Evolutionary conservation across 2,888 invertebrate genomes (phyloP).

Genomic region (Eupithecia exiguata): DNA sequence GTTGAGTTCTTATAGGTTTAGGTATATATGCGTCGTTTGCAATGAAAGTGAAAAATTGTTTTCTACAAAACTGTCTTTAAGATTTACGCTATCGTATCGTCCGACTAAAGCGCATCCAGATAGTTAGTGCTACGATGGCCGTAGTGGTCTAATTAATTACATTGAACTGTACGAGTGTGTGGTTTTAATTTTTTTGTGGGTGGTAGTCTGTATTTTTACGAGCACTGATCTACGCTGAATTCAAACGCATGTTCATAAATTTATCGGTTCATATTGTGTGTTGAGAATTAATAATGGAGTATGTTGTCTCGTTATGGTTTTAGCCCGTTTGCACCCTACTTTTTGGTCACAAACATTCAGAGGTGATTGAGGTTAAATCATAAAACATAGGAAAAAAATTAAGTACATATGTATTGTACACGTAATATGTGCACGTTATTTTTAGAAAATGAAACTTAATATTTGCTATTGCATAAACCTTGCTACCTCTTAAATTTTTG

Average conservation of each 20-base stretch:
- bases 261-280: too few species aligned
- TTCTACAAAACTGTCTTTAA: background rate
- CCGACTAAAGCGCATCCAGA: background rate
- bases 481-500: too few species aligned
- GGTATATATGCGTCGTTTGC: too few species aligned
- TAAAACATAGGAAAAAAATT: too few species aligned
- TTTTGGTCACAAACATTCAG: too few species aligned
- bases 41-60: too few species aligned
- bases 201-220: conserved; percentile 7
- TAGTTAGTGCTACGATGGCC: background rate
- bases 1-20: too few species aligned
- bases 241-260: background rate
- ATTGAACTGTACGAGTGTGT: conserved; percentile 11
- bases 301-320: background rate
- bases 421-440: too few species aligned
- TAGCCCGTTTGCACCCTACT: background rate
- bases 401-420: too few species aligned
- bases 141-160: conserved; percentile 22
- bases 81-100: conserved; percentile 1
- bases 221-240: conserved; percentile 4
- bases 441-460: too few species aligned
- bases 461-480: too few species aligned
- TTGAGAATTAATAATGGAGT: background rate
- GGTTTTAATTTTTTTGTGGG: conserved; percentile 21
- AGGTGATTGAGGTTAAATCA: too few species aligned